Evolutionary conservation across 1,140 invertebrate genomes (phyloP), one percentile per base, ranked within the genome.

Genomic region (Drosophila watanabei): DNA sequence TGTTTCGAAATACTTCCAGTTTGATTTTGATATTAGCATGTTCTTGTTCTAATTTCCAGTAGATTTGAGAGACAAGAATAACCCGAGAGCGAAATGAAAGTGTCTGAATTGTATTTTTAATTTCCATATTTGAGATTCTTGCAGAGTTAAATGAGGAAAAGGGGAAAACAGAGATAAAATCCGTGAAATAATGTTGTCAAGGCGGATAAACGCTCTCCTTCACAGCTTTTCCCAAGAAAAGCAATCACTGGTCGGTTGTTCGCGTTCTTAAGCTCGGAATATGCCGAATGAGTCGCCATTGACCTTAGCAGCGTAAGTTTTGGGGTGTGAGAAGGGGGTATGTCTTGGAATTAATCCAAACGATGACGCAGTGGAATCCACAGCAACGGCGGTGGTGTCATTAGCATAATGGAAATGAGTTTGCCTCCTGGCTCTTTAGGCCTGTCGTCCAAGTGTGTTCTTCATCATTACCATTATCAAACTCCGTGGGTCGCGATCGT

Each of bases 381-480:
- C 35, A 32, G 52, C 48, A 32, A 62, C 18, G 43, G 43, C 62
- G 46, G 66, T 61, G 78, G 69, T 61, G 78, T 72, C 75, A 90
- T 90, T 90, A 90, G 86, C 75, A 89, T 89, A 70, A 89, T 90
- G 78, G 86, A 79, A 81, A 89, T 82, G 70, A 75, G 48, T 45
- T 62, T 33, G 28, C 20, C 48, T 64, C 58, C 46, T 35, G 39
- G 35, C 46, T 28, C 24, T 49, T 52, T 76, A 66, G 81, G 81
- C 83, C 45, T 68, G 64, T 70, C 69, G 64, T 70, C 69, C 75
- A 79, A 86, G 58, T 82, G 45, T n/a, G 52, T 66, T 64, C 82
- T 57, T 61, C 56, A 58, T 35, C 68, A 70, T 69, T 37, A 43
- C 64, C 45, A 37, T 37, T 41, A 33, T 37, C 56, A 33, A 10